Base-by-base conservation (phyloP, 2,113 vertebrate species). In the Corvus moneduloides region DNA sequence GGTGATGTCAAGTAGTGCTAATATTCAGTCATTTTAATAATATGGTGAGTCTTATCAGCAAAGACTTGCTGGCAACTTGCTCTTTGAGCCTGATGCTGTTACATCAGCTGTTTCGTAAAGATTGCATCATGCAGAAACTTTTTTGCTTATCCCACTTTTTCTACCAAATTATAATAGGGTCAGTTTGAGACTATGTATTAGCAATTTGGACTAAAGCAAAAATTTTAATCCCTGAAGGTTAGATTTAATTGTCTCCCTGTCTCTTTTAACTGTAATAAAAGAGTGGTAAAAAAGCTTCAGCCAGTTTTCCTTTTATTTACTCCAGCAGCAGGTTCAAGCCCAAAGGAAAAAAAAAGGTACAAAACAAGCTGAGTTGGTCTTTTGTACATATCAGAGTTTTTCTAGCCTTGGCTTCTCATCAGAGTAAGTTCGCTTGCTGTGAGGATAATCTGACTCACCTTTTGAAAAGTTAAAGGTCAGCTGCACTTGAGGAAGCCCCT, bases 401-500 rank as follows among this genome's bases (percentile, higher is more conserved):
- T 39, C 54, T 76, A 56, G 49, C 9, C 8, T 48, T 93, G 59
- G 23, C 63, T 78, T 87, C 54, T 87, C 63, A 46, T 85, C 81
- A 83, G 54, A 49, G 15, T 24, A 74, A 61, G 44, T 84, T 92
- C 89, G 59, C 88, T 94, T 86, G 80, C 88, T 91, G 85, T 67
- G 91, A 73, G 56, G 56, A 69, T 93, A 86, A 93, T 88, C 72
- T 90, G 54, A 48, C 55, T 93, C 51, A 52, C 83, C 72, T 96
- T 96, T 92, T 63, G 61, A 59, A 78, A 88, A 30, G n/a, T 18
- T 84, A 84, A 94, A 95, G 75, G 56, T 84, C 82, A 88, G 68
- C 72, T 59, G 35, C 72, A 52, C 68, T 74, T 64, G 79, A 91
- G 56, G 87, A 84, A 90, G 59, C 68, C 73, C 79, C 37, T 3